Evolutionary conservation across 2,797 vertebrate genomes (phyloP), one percentile per base, ranked within the genome.

Genomic region (Pitangus sulphuratus): DNA sequence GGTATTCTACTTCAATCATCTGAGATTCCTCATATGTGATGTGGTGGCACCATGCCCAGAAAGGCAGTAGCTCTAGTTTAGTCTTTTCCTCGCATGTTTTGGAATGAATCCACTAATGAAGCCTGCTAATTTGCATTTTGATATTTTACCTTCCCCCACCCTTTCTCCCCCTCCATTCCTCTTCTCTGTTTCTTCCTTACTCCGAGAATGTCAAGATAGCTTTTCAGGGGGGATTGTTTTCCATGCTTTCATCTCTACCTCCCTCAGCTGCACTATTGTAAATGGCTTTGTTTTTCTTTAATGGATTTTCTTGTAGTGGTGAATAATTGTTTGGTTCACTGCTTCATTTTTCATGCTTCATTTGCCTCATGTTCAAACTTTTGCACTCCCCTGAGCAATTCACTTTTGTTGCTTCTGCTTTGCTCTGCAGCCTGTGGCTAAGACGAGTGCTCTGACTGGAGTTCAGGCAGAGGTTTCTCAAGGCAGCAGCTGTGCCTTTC

Each of bases 221-320:
- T 96, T 95, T 95, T 91, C 84, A 90, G 71, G 56, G 64, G 78
- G 42, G 60, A 84, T 75, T 47, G 64, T 89, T 95, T 97, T 93
- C 77, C 24, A 12, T 28, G 87, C 64, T 87, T 96, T 96, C 87
- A 94, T 96, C 85, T 95, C 92, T 84, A 61, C 83, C 91, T 97
- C 95, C 96, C 95, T 96, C 89, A 90, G 79, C 95, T 87, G 65
- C 0, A 0, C 72, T 61, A 84, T 87, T 96, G 91, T 90, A 88
- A 80, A 93, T 84, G 77, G 45, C 72, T 90, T 89, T 97, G 95
- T 96, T 96, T 97, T 87, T 86, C 89, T 95, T 93, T 90, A 95
- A 87, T 93, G 91, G 82, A 89, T 92, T 93, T 96, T 96, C 89
- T 53, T 69, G 60, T 87, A 94, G 89, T 61, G 68, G 88, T 66